These are phyloP conservation scores for Squalus acanthias DNA, from an alignment of 2,797 vertebrate genomes.

Conservation along the genomic window DNA sequence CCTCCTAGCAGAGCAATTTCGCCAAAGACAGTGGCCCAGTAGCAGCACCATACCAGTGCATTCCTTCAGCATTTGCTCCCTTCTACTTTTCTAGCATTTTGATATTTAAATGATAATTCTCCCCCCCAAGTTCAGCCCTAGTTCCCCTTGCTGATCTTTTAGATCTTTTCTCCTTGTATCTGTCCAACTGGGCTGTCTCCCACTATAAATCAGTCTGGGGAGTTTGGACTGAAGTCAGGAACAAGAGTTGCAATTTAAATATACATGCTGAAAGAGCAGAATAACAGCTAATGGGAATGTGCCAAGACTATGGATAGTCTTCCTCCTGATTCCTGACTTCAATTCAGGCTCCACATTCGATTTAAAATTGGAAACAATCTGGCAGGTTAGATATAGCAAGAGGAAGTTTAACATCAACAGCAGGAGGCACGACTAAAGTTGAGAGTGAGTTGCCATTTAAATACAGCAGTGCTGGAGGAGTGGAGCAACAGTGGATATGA, in stretches of 20 bases:
- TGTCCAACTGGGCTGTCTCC: not conserved
- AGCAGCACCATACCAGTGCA: not conserved
- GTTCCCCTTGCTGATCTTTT: not conserved
- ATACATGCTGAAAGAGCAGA: not conserved
- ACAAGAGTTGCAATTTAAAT: not conserved
- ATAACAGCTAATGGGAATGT: not conserved
- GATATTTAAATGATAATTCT: not conserved
- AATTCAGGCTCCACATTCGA: not conserved
- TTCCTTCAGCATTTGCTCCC: no score
- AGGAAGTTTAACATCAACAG: conserved; percentile 1
- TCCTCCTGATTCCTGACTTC: not conserved
- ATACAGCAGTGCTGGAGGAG: not conserved
- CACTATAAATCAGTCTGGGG: not conserved
- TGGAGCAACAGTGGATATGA: not conserved
- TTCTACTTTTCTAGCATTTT: not conserved
- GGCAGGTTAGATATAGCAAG: not conserved
- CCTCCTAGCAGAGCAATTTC: not conserved
- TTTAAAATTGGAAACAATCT: not conserved
- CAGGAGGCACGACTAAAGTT: not conserved
- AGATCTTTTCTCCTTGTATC: not conserved
- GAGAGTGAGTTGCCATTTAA: not conserved
- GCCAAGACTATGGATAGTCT: not conserved
- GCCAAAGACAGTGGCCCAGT: not conserved
- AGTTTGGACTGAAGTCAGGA: not conserved
- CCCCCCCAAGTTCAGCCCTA: not conserved